Conservation (phyloP, 1,140 invertebrate genomes). For the Dicyema japonicum region DNA sequence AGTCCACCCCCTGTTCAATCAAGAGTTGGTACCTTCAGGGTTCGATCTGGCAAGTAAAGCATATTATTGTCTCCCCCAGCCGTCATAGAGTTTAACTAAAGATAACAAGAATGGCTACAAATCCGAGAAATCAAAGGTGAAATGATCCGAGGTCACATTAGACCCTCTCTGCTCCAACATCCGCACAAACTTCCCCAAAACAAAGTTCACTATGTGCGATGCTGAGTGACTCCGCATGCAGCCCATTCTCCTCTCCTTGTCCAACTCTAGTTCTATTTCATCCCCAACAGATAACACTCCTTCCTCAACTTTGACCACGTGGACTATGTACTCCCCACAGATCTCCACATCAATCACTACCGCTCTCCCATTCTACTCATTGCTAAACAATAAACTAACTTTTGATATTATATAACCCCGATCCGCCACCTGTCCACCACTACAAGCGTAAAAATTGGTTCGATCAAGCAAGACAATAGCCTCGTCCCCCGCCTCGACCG, state of each 20-base stretch:
- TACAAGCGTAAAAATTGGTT: constrained; percentile 65
- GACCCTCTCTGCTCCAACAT: too few relatives aligned
- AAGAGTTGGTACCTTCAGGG: too few relatives aligned
- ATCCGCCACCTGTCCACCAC: constrained; percentile 89
- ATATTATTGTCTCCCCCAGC: too few relatives aligned
- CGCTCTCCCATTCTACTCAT: not conserved
- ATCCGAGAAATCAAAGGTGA: too few relatives aligned
- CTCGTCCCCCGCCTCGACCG: constrained; percentile 45
- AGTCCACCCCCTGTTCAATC: too few relatives aligned
- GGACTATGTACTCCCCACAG: constrained; percentile 67
- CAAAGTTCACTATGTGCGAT: too few relatives aligned
- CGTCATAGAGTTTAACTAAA: too few relatives aligned
- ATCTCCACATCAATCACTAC: constrained; percentile 72
- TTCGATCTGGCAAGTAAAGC: too few relatives aligned
- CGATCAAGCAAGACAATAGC: constrained; percentile 62
- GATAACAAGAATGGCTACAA: too few relatives aligned
- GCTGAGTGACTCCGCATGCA: too few relatives aligned
- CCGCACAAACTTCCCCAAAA: too few relatives aligned
- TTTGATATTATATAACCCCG: constrained; percentile 73
- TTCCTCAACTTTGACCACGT: constrained; percentile 28
- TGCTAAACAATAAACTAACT: constrained; percentile 12
- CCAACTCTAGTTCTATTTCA: constrained; percentile 41
- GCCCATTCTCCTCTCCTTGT: constrained; percentile 41
- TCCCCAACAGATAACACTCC: constrained; percentile 54
- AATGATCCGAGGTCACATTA: too few relatives aligned